Evolutionary conservation across 1,140 invertebrate genomes (phyloP).

Genomic region (Telenomus remus): DNA sequence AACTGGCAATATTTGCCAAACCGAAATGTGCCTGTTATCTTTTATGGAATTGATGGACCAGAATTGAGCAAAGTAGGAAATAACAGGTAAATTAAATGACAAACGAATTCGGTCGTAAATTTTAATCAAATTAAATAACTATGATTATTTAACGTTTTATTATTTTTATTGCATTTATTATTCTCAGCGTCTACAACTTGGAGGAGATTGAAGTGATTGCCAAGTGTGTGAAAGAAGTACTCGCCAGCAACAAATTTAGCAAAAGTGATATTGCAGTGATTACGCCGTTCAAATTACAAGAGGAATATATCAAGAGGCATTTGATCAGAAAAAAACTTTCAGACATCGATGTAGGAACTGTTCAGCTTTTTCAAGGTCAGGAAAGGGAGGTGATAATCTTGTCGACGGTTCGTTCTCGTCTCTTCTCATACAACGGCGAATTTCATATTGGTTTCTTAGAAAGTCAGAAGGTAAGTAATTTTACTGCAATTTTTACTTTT

Average conservation of each 20-base stretch:
- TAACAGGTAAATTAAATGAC: neutral
- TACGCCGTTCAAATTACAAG: slow-evolving; percentile 87
- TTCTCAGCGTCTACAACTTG: slow-evolving; percentile 82
- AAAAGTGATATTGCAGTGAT: slow-evolving; percentile 87
- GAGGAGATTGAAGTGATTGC: slow-evolving; percentile 80
- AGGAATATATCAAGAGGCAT: slow-evolving; percentile 75
- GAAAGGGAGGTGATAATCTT: slow-evolving; percentile 88
- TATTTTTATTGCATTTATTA: neutral
- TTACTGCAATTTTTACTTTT: too few species aligned
- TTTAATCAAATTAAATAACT: too few species aligned
- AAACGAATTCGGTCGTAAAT: too few species aligned
- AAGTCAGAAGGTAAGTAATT: slow-evolving; percentile 78
- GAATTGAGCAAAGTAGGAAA: slow-evolving; percentile 60
- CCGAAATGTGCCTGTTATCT: slow-evolving; percentile 80
- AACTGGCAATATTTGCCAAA: slow-evolving; percentile 68
- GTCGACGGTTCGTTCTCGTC: slow-evolving; percentile 83
- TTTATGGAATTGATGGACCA: slow-evolving; percentile 78
- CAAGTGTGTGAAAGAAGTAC: slow-evolving; percentile 76
- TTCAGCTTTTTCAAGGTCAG: slow-evolving; percentile 91
- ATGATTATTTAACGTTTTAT: too few species aligned
- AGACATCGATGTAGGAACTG: slow-evolving; percentile 81
- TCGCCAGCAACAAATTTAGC: slow-evolving; percentile 73
- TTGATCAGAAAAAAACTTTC: slow-evolving; percentile 61
- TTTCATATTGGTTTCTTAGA: slow-evolving; percentile 83
- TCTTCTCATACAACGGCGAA: slow-evolving; percentile 72